Evolutionary conservation across 2,113 vertebrate genomes (phyloP), one percentile per base, ranked within the genome.

Genomic region (Pangasianodon gigas): DNA sequence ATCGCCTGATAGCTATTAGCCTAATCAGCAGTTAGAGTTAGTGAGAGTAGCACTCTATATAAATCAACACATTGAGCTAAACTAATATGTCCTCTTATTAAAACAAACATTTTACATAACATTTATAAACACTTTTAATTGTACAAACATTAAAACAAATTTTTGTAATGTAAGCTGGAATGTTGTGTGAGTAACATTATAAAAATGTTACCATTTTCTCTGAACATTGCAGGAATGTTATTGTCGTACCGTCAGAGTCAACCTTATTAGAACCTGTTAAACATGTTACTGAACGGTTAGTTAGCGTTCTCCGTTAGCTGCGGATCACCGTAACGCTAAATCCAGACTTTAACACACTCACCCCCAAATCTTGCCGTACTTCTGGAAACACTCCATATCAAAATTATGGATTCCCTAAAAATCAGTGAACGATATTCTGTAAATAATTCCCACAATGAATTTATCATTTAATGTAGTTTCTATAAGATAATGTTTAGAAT

Each of bases 341-440:
- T 8, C 21, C 44, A 75, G 75, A 79, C 24, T 5, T 3, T 81
- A n/a, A 85, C 58, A 32, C 11, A 93, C 96, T 96, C 90, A 96
- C 95, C 94, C 95, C 95, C 95, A 96, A 46, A 95, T 89, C 91
- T 89, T 95, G 11, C 96, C 95, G 1, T 96, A 96, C 83, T 95
- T 96, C 88, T 95, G 90, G 88, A 93, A 95, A 93, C 95, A 96
- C 24, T 84, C 87, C 90, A 87, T 19, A 89, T 96, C 96, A 87
- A 95, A 97, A 4, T 79, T 0, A 24, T 41, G 6, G 32, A 96
- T 0, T 8, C 95, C 95, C 96, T 96, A 41, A 89, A 62, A 85
- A 89, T 3, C 65, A 74, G 87, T 29, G 91, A 67, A 91, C 13
- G 32, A 84, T 24, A 16, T 6, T 29, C 19, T 46, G 41, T 81